Evolutionary conservation across 2,113 vertebrate genomes (phyloP).

Genomic region (Tor tambroides): DNA sequence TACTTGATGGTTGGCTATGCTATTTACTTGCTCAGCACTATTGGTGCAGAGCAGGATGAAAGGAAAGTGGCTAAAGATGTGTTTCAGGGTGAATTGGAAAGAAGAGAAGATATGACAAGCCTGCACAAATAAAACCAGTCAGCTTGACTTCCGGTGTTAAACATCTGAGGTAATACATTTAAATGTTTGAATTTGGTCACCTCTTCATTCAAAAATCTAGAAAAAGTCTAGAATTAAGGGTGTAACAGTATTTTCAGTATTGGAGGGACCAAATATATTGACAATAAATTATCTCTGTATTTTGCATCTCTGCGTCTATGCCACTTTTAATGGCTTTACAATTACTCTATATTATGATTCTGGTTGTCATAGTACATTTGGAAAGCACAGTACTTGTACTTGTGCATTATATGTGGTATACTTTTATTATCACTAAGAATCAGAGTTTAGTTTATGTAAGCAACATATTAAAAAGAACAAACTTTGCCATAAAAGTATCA

Average conservation of each 20-base stretch:
- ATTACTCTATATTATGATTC: background rate
- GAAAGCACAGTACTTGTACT: background rate
- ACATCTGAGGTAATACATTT: no score
- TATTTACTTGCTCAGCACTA: no score
- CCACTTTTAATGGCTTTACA: background rate
- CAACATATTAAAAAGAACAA: background rate
- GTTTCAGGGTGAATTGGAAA: background rate
- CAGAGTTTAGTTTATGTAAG: background rate
- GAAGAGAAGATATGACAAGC: no score
- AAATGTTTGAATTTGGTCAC: no score
- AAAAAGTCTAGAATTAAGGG: no score
- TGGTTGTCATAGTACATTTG: background rate
- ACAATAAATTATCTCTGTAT: background rate
- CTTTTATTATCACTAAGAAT: background rate
- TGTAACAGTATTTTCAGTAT: background rate
- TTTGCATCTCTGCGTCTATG: background rate
- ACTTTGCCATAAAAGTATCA: background rate
- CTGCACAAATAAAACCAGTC: no score
- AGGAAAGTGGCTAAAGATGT: background rate
- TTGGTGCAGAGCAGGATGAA: background rate
- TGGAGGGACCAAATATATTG: background rate
- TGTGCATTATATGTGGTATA: no score
- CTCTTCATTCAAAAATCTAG: no score
- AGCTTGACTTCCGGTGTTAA: no score
- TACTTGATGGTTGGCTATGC: constrained; percentile 36